phyloP scores from a whole-genome alignment of 1,140 invertebrate genomes.

The Brachionus calyciflorus region DNA sequence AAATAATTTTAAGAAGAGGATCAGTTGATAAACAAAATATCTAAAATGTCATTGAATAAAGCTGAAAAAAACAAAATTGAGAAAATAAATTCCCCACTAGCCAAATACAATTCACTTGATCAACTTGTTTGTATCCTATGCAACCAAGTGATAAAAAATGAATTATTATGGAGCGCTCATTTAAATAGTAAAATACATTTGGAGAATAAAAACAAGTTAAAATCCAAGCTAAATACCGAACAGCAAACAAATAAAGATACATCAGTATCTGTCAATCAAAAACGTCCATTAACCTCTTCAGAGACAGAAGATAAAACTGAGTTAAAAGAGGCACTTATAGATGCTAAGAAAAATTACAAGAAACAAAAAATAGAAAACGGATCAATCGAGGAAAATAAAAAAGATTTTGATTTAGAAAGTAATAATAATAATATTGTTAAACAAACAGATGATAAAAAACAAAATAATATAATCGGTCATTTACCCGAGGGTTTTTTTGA shows the following conservation, averaged over 20 bases:
- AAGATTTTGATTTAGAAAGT: too few species aligned
- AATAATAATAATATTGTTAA: too few species aligned
- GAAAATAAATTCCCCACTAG: constrained; percentile 29
- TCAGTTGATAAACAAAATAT: too few species aligned
- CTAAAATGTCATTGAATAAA: background rate
- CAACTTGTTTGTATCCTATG: constrained; percentile 33
- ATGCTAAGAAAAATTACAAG: background rate
- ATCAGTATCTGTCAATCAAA: background rate
- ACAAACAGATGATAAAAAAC: background rate
- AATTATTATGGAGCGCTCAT: constrained; percentile 26
- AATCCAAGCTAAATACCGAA: background rate
- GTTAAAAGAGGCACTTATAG: too few species aligned
- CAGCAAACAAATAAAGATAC: background rate
- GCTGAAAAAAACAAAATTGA: background rate
- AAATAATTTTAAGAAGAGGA: too few species aligned
- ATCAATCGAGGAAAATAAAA: too few species aligned
- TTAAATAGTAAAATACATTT: constrained; percentile 26
- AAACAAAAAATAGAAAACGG: background rate
- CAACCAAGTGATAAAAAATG: constrained; percentile 21
- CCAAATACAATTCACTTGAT: constrained; percentile 38
- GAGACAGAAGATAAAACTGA: too few species aligned
- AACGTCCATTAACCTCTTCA: too few species aligned
- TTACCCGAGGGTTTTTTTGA: constrained; percentile 45
- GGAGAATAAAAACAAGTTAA: constrained; percentile 40
- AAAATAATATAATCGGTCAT: background rate